Base-by-base conservation (phyloP, 2,113 vertebrate genomes). In the Heterotis niloticus region DNA sequence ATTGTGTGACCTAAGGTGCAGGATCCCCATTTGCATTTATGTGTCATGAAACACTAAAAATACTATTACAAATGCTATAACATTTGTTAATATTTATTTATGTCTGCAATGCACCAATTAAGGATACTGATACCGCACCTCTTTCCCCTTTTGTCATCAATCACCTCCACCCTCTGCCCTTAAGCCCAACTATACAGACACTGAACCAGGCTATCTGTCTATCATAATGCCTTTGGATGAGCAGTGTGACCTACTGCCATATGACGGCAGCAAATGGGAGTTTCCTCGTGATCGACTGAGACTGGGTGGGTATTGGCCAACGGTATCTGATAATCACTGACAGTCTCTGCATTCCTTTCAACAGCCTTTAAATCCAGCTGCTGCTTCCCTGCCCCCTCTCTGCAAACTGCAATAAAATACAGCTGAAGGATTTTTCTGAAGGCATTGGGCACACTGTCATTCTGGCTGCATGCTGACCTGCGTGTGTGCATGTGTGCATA, bases 191-290 rank as follows among this genome's bases (percentile, higher is more conserved):
- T 92, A 93, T 69, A 92, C 92, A 0, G 94, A 98, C 51, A 95
- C 96, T 64, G 98, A 97, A 79, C 94, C 95, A 76, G 94, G 96
- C 24, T 95, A 94, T 85, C 92, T 97, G 62, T 98, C 96, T 0
- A 98, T 98, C 75, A 96, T 98, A 84, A 95, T 98, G 90, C 94
- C 96, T 0, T 90, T 97, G 0, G 94, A 96, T 0, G 95, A 98
- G 86, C 96, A 98, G 84, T 95, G 94, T 17, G 95, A 98, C 0
- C 93, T 94, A 1, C 91, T 98, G 56, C 95, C 95, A 62, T 98
- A 98, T 0, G 96, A 98, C 85, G 93, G 94, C 92, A 96, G 88
- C 71, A 96, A 96, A 80, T 98, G 96, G 96, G 96, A 98, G 89
- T 98, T 98, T 88, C 96, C 96, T 0, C 87, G 94, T 13, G 96